Conservation (phyloP, 2,113 vertebrate species). For the Trichomycterus rosablanca region DNA sequence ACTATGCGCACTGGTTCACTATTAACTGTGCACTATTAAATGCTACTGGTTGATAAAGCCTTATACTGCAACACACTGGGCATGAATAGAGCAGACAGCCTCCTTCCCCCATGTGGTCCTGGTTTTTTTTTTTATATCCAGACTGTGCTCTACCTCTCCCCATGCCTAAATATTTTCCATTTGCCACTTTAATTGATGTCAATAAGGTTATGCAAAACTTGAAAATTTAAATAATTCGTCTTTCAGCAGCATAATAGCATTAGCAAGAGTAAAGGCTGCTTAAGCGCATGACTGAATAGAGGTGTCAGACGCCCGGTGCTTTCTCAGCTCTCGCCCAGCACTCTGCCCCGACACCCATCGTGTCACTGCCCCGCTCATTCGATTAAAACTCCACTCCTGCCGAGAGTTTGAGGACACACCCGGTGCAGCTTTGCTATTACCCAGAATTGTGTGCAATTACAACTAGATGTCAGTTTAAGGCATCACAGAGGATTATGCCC, state of each 20-base stretch:
- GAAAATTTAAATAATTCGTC: constrained; percentile 61
- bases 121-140: too few species aligned
- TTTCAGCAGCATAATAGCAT: constrained; percentile 53
- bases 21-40: too few species aligned
- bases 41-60: too few species aligned
- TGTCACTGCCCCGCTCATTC: constrained; percentile 40
- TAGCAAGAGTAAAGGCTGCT: constrained; percentile 51
- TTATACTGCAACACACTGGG: too few species aligned
- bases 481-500: constrained; percentile 35
- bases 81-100: too few species aligned
- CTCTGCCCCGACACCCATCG: constrained; percentile 32
- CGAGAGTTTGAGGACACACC: constrained; percentile 37
- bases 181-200: constrained; percentile 73
- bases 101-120: too few species aligned
- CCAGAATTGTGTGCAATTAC: constrained; percentile 47
- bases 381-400: constrained; percentile 49
- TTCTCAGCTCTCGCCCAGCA: constrained; percentile 37
- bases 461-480: constrained; percentile 23
- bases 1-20: too few species aligned
- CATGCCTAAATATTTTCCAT: constrained; percentile 65
- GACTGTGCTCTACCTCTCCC: constrained; percentile 58
- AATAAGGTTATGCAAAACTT: constrained; percentile 74
- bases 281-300: constrained; percentile 52
- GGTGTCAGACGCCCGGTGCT: constrained; percentile 47
- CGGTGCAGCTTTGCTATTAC: constrained; percentile 38